Percentiles rank a stretch among this genome's conserved stretches.
These are phyloP conservation scores for Folsomia manolachei DNA, from an alignment of 2,888 invertebrate species.

Conservation along the genomic window DNA sequence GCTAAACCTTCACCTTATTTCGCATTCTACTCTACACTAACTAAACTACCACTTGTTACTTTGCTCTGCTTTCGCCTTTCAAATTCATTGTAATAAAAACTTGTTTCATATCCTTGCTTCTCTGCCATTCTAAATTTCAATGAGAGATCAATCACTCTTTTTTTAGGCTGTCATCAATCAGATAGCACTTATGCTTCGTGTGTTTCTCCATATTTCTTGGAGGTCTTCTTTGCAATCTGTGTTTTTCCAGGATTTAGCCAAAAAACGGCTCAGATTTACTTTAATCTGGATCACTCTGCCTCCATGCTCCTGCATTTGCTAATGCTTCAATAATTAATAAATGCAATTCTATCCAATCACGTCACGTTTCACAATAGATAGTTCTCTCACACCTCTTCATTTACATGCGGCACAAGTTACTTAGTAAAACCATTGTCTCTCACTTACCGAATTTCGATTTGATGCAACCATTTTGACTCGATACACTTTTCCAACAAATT, in stretches of 20 bases:
- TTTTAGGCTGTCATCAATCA: too few relatives aligned
- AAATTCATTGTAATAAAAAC: too few relatives aligned
- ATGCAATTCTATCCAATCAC: background rate
- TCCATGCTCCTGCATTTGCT: too few relatives aligned
- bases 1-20: slow-evolving; percentile 12
- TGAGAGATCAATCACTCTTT: too few relatives aligned
- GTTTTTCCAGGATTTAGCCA: too few relatives aligned
- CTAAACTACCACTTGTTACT: background rate
- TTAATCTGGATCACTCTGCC: too few relatives aligned
- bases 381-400: background rate
- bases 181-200: too few relatives aligned
- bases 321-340: background rate
- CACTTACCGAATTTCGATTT: slow-evolving; percentile 31
- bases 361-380: background rate
- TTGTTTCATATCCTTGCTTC: too few relatives aligned
- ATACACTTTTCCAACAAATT: background rate
- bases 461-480: slow-evolving; percentile 34
- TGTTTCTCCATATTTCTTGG: too few relatives aligned
- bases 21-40: background rate
- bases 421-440: background rate
- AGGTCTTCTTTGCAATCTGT: too few relatives aligned
- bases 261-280: too few relatives aligned
- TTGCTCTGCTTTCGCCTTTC: background rate
- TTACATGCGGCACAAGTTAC: background rate
- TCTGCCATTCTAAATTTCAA: too few relatives aligned